phyloP scores from a whole-genome alignment of 2,113 vertebrate species.

The Acanthisitta chloris region DNA sequence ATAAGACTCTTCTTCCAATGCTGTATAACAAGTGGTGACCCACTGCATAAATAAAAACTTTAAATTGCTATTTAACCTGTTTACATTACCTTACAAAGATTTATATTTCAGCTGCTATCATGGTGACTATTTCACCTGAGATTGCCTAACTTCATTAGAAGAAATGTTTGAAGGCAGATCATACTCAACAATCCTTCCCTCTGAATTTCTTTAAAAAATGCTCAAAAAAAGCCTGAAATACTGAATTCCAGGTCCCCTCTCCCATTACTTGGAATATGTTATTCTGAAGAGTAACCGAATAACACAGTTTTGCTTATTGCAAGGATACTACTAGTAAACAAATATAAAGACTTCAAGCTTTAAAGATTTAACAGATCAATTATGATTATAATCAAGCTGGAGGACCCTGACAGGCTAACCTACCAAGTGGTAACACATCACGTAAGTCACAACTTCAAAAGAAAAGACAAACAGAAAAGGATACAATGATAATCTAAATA shows the following conservation, averaged over 20 bases:
- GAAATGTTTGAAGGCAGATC: neutral
- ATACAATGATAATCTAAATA: neutral
- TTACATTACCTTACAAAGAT: neutral
- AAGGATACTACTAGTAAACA: neutral
- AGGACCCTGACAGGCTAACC: neutral
- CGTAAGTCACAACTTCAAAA: neutral
- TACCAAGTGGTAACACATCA: neutral
- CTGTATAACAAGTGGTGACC: neutral
- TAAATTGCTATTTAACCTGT: neutral
- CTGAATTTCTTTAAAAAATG: neutral
- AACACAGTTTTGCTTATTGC: neutral
- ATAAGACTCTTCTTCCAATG: neutral
- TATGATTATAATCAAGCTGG: neutral
- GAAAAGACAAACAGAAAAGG: neutral
- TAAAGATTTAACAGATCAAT: neutral
- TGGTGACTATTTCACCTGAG: neutral
- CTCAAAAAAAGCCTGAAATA: neutral
- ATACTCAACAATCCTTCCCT: neutral
- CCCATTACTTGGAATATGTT: neutral
- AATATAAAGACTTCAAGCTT: neutral
- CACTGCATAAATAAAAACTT: neutral
- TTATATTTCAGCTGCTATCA: neutral
- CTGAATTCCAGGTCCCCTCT: neutral
- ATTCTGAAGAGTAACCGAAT: neutral
- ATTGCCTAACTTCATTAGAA: neutral